phyloP scores from a whole-genome alignment of 1,140 invertebrate species.

The Hesperophylax magnus region DNA sequence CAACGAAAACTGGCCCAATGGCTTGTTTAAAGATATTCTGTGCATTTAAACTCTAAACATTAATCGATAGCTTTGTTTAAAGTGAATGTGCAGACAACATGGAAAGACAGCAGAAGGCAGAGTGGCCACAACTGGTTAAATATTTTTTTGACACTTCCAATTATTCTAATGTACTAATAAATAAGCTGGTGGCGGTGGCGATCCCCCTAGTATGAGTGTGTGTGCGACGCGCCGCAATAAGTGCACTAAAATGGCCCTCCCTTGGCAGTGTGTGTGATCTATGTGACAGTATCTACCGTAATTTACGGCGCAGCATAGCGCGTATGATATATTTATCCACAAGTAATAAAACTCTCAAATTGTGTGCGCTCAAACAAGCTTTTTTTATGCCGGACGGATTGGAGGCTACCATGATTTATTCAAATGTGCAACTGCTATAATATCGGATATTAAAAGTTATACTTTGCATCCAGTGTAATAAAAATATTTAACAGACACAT shows the following conservation, averaged over 20 bases:
- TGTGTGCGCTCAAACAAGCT: conserved; percentile 24
- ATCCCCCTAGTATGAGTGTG: neutral
- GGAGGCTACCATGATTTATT: neutral
- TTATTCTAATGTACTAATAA: conserved; percentile 37
- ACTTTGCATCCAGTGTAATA: neutral
- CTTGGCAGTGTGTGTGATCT: no score
- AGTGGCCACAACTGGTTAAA: conserved; percentile 1
- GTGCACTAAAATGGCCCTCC: conserved; percentile 15
- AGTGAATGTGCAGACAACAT: no score
- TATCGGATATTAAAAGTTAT: no score
- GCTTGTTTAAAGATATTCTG: no score
- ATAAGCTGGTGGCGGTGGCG: conserved; percentile 11
- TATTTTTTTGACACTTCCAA: conserved; percentile 35
- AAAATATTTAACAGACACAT: neutral
- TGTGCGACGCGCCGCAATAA: neutral
- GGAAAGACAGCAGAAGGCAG: neutral
- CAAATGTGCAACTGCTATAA: neutral
- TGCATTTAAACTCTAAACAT: no score
- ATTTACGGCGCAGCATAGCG: conserved; percentile 2
- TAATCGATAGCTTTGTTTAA: no score
- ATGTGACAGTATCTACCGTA: conserved; percentile 25
- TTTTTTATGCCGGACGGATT: no score
- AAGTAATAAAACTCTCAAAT: conserved; percentile 29
- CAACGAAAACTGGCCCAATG: no score
- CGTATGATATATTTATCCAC: conserved; percentile 24